Evolutionary conservation across 2,113 vertebrate genomes (phyloP).

Genomic region (Zapus hudsonius): DNA sequence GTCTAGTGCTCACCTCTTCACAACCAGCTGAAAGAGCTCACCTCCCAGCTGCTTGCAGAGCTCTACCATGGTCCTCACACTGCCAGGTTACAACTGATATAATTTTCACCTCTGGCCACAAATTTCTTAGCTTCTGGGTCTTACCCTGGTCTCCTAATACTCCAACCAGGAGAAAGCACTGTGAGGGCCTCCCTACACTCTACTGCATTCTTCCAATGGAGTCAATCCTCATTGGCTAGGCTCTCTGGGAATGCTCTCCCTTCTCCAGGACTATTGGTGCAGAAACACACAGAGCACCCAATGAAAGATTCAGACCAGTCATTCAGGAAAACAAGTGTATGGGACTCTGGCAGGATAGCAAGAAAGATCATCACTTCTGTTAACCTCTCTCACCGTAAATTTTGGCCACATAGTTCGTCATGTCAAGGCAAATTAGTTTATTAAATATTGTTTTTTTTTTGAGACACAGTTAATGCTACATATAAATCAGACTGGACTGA

Average conservation of each 20-base stretch:
- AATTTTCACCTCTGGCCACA: neutral
- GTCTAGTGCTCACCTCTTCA: neutral
- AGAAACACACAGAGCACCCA: neutral
- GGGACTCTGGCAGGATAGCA: neutral
- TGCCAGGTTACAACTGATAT: neutral
- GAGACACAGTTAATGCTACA: neutral
- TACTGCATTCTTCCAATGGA: neutral
- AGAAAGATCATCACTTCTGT: fast-evolving
- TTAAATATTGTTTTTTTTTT: too few relatives aligned
- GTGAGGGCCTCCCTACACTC: neutral
- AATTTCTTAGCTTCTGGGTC: neutral
- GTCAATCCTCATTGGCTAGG: too few relatives aligned
- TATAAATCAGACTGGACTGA: neutral
- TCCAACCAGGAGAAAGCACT: neutral
- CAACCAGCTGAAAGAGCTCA: neutral
- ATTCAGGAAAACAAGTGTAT: neutral
- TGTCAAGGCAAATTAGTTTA: too few relatives aligned
- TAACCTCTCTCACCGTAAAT: neutral
- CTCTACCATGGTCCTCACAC: neutral
- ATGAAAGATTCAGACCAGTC: too few relatives aligned
- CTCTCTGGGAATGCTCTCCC: too few relatives aligned
- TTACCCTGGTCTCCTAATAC: neutral
- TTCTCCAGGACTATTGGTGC: neutral
- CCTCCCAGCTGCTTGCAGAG: neutral
- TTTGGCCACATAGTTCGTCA: neutral